Percentiles rank a stretch among this genome's conserved stretches.
Conservation (phyloP, 2,888 invertebrate genomes). For the Dicyrtoma fusca region DNA sequence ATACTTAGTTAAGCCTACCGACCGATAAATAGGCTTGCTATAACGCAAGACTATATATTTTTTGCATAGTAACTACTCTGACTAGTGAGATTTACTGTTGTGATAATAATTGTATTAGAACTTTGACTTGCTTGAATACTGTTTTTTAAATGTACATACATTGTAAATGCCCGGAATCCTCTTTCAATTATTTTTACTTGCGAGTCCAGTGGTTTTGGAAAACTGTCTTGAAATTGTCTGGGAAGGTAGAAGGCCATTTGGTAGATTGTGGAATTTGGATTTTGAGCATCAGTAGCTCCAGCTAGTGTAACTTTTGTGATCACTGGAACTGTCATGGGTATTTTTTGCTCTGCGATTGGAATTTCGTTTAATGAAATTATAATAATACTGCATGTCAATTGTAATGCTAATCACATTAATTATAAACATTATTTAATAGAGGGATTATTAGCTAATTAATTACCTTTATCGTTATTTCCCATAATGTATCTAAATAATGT, state of each 20-base stretch:
- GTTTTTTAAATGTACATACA: too few relatives aligned
- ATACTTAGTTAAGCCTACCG: too few relatives aligned
- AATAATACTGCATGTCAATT: too few relatives aligned
- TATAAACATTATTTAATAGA: too few relatives aligned
- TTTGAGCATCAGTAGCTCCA: conserved; percentile 31
- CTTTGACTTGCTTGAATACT: too few relatives aligned
- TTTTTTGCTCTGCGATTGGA: conserved; percentile 44
- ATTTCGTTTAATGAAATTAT: too few relatives aligned
- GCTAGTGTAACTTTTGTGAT: conserved; percentile 39
- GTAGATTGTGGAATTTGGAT: conserved; percentile 30
- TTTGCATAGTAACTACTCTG: conserved; percentile 17
- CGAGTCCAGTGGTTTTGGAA: conserved; percentile 38
- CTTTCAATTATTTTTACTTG: conserved; percentile 32
- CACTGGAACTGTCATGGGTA: conserved; percentile 46
- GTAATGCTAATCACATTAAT: too few relatives aligned
- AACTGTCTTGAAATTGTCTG: conserved; percentile 36
- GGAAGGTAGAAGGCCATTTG: conserved; percentile 47
- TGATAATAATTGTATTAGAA: neutral
- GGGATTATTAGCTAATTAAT: too few relatives aligned
- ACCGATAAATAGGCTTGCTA: too few relatives aligned
- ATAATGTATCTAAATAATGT: conserved; percentile 45
- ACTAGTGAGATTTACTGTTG: too few relatives aligned
- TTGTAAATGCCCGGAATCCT: conserved; percentile 32
- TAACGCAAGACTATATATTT: too few relatives aligned
- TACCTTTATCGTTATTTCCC: conserved; percentile 45